Evolutionary conservation across 2,888 invertebrate species (phyloP).

Genomic region (Tetropium fuscum): DNA sequence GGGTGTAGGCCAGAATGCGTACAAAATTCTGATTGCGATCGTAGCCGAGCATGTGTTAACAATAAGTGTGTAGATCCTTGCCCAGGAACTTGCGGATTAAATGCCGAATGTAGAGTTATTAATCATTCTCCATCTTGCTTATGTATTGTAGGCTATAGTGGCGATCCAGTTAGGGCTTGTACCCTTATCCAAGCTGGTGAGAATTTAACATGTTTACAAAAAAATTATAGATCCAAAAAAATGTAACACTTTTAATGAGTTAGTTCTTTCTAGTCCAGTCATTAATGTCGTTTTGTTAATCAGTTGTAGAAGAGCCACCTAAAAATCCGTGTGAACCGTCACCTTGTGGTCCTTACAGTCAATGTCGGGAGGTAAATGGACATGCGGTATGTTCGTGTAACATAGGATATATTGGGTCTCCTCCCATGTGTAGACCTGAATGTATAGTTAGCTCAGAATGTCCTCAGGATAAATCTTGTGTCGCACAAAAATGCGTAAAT

Average conservation of each 20-base stretch:
- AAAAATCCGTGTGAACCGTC: conserved; percentile 72
- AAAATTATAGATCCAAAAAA: neutral
- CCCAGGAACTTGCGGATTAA: conserved; percentile 71
- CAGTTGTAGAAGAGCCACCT: conserved; percentile 56
- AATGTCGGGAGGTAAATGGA: conserved; percentile 73
- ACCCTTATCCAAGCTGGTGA: conserved; percentile 60
- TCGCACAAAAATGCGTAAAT: conserved; percentile 74
- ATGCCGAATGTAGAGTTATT: conserved; percentile 72
- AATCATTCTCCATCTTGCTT: conserved; percentile 77
- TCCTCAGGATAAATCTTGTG: conserved; percentile 72
- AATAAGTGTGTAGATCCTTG: conserved; percentile 75
- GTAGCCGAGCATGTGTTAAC: conserved; percentile 75
- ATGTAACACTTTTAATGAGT: neutral
- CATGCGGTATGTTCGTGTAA: conserved; percentile 75
- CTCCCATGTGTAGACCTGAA: conserved; percentile 75
- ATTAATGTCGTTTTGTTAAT: no score
- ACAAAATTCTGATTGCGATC: conserved; percentile 74
- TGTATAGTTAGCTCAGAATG: conserved; percentile 77
- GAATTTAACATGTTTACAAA: conserved; percentile 33
- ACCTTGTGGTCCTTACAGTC: conserved; percentile 77
- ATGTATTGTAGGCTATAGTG: conserved; percentile 72
- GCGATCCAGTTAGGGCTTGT: conserved; percentile 71
- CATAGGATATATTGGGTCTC: conserved; percentile 73
- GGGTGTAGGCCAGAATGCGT: conserved; percentile 78
- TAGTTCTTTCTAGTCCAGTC: no score